Evolutionary conservation across 2,797 vertebrate genomes (phyloP).

Genomic region (Melanotaenia nigrans): DNA sequence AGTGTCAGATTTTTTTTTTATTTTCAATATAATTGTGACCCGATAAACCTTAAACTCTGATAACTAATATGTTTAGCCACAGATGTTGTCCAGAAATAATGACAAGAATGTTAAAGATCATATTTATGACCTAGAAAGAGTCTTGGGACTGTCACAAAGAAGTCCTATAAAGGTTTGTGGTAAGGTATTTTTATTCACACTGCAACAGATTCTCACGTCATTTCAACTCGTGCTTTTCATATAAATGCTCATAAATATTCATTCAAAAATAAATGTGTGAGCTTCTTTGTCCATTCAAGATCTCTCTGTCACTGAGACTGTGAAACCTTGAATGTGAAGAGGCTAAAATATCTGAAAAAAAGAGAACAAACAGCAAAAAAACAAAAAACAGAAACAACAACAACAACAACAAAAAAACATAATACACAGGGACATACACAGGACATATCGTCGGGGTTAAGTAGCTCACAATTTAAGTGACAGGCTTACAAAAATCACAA

Average conservation of each 20-base stretch:
- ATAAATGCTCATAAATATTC: neutral
- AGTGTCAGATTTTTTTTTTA: neutral
- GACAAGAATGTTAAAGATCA: constrained; percentile 11
- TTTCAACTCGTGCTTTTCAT: neutral
- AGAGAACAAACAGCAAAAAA: constrained; percentile 41
- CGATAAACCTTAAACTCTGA: neutral
- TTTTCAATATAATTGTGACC: neutral
- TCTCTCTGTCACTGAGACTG: neutral
- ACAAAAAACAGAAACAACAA: too few relatives aligned
- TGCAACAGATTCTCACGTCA: constrained; percentile 2
- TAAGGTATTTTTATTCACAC: constrained; percentile 22
- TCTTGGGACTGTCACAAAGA: constrained; percentile 8
- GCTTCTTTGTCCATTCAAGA: neutral
- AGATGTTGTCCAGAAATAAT: constrained; percentile 12
- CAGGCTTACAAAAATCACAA: constrained; percentile 67
- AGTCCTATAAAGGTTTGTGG: neutral
- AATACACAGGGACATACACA: constrained; percentile 9
- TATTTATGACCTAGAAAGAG: constrained; percentile 1
- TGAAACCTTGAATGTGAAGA: constrained; percentile 17
- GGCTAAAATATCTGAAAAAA: constrained; percentile 21
- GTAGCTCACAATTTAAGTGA: constrained; percentile 68
- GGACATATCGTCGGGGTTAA: constrained; percentile 43
- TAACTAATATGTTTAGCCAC: too few relatives aligned
- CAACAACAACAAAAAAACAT: neutral
- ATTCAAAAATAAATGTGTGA: neutral